Evolutionary conservation across 2,113 vertebrate genomes (phyloP), one percentile per base, ranked within the genome.

Genomic region (Myotis lucifugus): DNA sequence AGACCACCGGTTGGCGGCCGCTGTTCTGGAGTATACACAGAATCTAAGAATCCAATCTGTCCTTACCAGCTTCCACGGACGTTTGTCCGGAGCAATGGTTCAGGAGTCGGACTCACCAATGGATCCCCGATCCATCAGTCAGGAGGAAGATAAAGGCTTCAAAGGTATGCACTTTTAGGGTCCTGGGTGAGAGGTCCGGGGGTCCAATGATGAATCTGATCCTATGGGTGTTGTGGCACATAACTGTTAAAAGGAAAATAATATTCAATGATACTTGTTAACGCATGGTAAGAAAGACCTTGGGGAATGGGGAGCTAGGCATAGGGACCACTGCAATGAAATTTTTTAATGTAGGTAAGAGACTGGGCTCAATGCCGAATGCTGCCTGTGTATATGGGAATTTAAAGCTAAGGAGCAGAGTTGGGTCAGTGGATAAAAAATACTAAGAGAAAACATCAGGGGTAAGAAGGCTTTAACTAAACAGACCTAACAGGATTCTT

Each of bases 71-170:
- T 93, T 90, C 67, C 72, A 52, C 0, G 4, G 87, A 96, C 76
- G 4, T 77, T 76, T 91, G 87, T 95, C 92, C 52, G 0, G 59
- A 94, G 83, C 72, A 93, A 73, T 34, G 67, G 37, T 81, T 96
- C 83, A 94, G 69, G 67, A 94, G 48, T 88, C 94, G 64, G 84
- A 94, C 92, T 96, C 94, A 94, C 87, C 94, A 97, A 69, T 94
- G 92, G 96, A 97, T 95, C 95, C 96, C 92, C 25, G 73, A 96
- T 96, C 94, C 77, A 95, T 93, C 96, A 96, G 61, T 97, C 96
- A 97, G 90, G 90, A 97, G 79, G 90, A 97, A 95, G 94, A 95
- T 86, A 97, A 96, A 92, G n/a, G 27, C 69, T 95, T 96, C 94
- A 97, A 97, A 95, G 64, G 74, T 93, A 69, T 17, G 50, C n/a